Conservation (phyloP, 2,113 vertebrate genomes). For the Rhabdornis inornatus region DNA sequence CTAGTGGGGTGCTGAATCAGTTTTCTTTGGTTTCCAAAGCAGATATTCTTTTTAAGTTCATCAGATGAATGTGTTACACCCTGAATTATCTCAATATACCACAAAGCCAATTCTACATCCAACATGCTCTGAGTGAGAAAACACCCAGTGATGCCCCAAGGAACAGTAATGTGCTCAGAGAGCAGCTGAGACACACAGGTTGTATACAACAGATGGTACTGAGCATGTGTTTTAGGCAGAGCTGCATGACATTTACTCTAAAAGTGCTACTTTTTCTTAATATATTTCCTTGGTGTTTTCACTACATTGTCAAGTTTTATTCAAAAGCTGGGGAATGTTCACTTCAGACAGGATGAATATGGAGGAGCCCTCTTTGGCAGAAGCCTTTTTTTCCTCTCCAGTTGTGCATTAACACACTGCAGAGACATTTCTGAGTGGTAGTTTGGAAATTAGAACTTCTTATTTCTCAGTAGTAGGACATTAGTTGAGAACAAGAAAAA, state of each 20-base stretch:
- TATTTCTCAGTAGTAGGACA: neutral
- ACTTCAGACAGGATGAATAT: neutral
- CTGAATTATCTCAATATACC: neutral
- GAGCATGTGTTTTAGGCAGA: slow-evolving; percentile 38
- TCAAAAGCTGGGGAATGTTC: neutral
- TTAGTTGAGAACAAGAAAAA: neutral
- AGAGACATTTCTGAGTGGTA: neutral
- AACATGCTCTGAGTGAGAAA: slow-evolving; percentile 21
- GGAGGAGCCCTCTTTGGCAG: neutral
- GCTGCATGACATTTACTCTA: slow-evolving; percentile 10
- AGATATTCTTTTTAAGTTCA: neutral
- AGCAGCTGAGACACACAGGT: slow-evolving; percentile 14
- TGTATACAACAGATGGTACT: slow-evolving; percentile 30
- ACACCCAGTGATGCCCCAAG: neutral
- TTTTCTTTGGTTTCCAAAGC: neutral
- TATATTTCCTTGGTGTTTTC: neutral
- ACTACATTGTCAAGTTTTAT: neutral
- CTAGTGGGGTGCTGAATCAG: neutral
- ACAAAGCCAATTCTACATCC: neutral
- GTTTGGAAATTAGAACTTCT: neutral
- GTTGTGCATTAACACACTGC: neutral
- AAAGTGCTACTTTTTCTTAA: neutral
- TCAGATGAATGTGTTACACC: neutral
- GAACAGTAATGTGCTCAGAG: slow-evolving; percentile 10
- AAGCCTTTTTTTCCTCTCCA: neutral